A percentile compares a stretch with the other conserved stretches of the same genome.
These are phyloP conservation scores for Coecobrya sp. DNA, from an alignment of 2,888 invertebrate genomes.

Conservation along the genomic window DNA sequence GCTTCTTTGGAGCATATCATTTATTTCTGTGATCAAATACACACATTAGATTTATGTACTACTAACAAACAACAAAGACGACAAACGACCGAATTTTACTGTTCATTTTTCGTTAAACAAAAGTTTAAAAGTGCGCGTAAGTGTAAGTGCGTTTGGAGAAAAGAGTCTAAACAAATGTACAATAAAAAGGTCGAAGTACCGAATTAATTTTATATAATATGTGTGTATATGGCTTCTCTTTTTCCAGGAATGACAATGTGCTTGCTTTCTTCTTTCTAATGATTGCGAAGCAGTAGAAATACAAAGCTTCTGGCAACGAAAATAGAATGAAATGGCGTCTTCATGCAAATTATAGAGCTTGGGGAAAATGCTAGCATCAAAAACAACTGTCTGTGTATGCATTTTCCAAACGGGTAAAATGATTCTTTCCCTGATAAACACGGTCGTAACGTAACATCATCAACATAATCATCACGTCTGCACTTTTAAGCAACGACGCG, in stretches of 20 bases:
- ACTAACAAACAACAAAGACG: no score
- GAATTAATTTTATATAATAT: background rate
- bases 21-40: background rate
- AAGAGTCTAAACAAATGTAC: no score
- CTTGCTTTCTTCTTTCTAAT: background rate
- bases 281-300: constrained; percentile 32
- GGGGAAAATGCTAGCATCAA: constrained; percentile 19
- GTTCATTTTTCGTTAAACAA: no score
- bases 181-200: no score
- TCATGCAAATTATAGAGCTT: constrained; percentile 52
- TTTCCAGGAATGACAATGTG: background rate
- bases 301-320: background rate
- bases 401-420: background rate
- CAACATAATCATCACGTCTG: background rate
- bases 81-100: no score
- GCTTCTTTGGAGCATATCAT: constrained; percentile 20
- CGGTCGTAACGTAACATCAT: background rate
- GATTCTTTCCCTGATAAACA: background rate
- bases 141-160: no score
- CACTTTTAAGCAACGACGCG: background rate
- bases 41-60: no score
- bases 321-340: constrained; percentile 37
- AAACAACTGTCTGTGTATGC: background rate
- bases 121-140: no score
- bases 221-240: background rate